These are phyloP conservation scores for Xestia c-nigrum DNA, from an alignment of 2,888 invertebrate species.

Conservation along the genomic window DNA sequence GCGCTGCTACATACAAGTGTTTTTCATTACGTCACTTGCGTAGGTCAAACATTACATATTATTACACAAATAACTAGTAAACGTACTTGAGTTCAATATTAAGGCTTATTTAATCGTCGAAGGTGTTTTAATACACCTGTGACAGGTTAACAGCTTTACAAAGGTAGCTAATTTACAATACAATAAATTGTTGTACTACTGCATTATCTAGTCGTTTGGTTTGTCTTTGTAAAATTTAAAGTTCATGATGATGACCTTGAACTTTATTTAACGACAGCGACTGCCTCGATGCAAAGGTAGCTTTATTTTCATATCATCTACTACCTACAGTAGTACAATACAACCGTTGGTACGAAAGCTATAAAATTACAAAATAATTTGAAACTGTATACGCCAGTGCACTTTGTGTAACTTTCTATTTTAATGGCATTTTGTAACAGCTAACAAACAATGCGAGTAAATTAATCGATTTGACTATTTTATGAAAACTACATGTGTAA, in stretches of 20 bases:
- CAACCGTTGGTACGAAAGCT: slow-evolving; percentile 34
- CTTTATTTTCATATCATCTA: slow-evolving; percentile 28
- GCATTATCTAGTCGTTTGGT: slow-evolving; percentile 49
- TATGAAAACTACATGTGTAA: slow-evolving; percentile 38
- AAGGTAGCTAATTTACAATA: slow-evolving; percentile 51
- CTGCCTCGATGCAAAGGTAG: slow-evolving; percentile 41
- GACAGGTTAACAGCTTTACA: slow-evolving; percentile 42
- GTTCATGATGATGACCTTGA: slow-evolving; percentile 69
- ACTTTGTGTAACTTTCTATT: slow-evolving; percentile 65
- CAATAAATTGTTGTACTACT: slow-evolving; percentile 26
- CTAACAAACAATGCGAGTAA: slow-evolving; percentile 49
- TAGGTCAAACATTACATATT: slow-evolving; percentile 63
- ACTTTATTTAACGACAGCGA: slow-evolving; percentile 60
- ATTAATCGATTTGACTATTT: slow-evolving; percentile 53
- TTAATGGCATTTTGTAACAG: slow-evolving; percentile 57
- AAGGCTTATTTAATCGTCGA: slow-evolving; percentile 38
- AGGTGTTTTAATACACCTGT: slow-evolving; percentile 35
- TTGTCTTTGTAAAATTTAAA: slow-evolving; percentile 56
- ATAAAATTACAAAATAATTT: slow-evolving; percentile 56
- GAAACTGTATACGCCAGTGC: slow-evolving; percentile 44
- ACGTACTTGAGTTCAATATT: slow-evolving; percentile 41
- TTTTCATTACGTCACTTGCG: slow-evolving; percentile 65
- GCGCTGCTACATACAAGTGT: slow-evolving; percentile 60
- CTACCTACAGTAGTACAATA: slow-evolving; percentile 23
- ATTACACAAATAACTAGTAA: slow-evolving; percentile 52